Evolutionary conservation across 2,113 vertebrate species (phyloP).

Genomic region (Podarcis muralis): DNA sequence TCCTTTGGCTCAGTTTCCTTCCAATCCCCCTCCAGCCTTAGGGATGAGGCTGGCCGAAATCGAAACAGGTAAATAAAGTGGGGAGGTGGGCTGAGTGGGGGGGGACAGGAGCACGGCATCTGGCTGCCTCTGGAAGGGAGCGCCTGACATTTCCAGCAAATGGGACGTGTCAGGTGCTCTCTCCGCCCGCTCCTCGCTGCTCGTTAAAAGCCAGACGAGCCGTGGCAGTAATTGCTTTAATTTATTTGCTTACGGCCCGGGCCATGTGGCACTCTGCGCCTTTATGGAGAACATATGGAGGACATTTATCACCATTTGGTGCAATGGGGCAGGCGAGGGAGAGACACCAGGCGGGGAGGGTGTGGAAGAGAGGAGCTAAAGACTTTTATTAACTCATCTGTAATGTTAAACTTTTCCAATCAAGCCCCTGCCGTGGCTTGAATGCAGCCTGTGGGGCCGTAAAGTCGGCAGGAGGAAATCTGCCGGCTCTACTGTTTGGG

Average conservation of each 20-base stretch:
- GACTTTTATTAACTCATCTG: slow-evolving; percentile 80
- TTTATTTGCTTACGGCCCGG: slow-evolving; percentile 80
- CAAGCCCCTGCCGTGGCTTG: slow-evolving; percentile 75
- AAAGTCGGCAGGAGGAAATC: not conserved
- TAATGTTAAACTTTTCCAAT: slow-evolving; percentile 82
- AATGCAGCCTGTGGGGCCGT: slow-evolving; percentile 70
- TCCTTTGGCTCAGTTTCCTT: too few relatives aligned
- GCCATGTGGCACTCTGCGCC: slow-evolving; percentile 77
- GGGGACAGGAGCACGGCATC: slow-evolving; percentile 38
- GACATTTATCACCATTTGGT: slow-evolving; percentile 79
- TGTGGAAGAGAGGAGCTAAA: slow-evolving; percentile 50
- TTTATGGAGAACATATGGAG: slow-evolving; percentile 82
- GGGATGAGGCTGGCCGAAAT: not conserved
- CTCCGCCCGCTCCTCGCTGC: slow-evolving; percentile 39
- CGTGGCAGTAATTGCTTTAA: slow-evolving; percentile 80
- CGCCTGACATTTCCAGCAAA: slow-evolving; percentile 65
- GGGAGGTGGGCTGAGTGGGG: fast-evolving
- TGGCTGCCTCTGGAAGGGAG: slow-evolving; percentile 57
- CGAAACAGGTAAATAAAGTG: too few relatives aligned
- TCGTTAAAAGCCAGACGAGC: slow-evolving; percentile 72
- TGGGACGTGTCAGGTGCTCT: slow-evolving; percentile 72
- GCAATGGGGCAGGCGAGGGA: slow-evolving; percentile 44
- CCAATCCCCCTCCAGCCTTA: not conserved
- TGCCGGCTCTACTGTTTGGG: not conserved
- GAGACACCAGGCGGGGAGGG: not conserved